A percentile compares a stretch with the other conserved stretches of the same genome.
phyloP scores from a whole-genome alignment of 1,140 invertebrate species.

The Callitettix versicolor region DNA sequence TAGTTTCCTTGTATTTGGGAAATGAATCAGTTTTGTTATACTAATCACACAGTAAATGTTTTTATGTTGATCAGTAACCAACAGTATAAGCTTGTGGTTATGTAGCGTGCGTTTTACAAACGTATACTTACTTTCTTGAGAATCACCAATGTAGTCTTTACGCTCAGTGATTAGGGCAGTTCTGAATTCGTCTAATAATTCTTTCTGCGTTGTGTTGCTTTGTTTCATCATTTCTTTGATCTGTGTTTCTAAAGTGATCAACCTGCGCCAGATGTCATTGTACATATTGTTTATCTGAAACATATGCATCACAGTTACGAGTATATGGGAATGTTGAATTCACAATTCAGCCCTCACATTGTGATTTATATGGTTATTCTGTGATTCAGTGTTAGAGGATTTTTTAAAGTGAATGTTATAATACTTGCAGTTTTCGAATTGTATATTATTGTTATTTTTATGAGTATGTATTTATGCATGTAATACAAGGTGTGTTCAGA shows the following conservation, averaged over 20 bases:
- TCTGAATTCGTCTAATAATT: slow-evolving; percentile 42
- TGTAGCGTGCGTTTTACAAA: no score
- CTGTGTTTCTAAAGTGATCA: slow-evolving; percentile 35
- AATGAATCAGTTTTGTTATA: no score
- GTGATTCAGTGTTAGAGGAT: background rate
- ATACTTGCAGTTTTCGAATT: no score
- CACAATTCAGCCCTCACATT: background rate
- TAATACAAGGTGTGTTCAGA: no score
- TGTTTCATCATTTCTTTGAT: slow-evolving; percentile 37
- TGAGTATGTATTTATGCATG: no score
- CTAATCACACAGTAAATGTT: no score
- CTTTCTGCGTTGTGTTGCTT: slow-evolving; percentile 40
- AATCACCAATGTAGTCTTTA: slow-evolving; percentile 24
- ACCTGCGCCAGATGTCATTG: slow-evolving; percentile 42
- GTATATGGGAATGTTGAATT: slow-evolving; percentile 8
- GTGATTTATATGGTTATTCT: background rate
- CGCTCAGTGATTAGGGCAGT: slow-evolving; percentile 26
- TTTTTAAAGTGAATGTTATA: background rate
- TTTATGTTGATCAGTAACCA: no score
- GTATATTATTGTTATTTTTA: no score
- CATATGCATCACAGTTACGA: background rate
- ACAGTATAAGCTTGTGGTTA: no score
- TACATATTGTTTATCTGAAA: slow-evolving; percentile 43
- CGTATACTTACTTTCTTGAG: slow-evolving; percentile 11
- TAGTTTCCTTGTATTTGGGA: no score